phyloP scores from a whole-genome alignment of 2,888 invertebrate genomes.

The Chydorus sphaericus region DNA sequence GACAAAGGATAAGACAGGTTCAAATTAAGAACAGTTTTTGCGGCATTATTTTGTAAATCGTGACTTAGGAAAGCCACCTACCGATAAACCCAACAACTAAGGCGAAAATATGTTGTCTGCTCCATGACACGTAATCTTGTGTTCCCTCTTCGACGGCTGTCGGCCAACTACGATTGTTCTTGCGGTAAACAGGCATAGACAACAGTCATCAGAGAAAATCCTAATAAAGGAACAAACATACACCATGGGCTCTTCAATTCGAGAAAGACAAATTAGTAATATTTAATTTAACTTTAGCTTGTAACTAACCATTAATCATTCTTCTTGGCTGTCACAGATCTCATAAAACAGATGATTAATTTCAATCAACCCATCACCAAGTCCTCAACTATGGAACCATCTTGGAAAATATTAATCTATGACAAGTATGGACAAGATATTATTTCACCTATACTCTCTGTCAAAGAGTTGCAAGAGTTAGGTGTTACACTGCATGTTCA shows the following conservation, averaged over 20 bases:
- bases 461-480: slow-evolving; percentile 85
- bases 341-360: slow-evolving; percentile 89
- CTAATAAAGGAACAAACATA: not conserved
- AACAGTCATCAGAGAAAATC: no score
- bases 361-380: slow-evolving; percentile 68
- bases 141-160: no score
- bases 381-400: slow-evolving; percentile 64
- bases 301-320: not conserved
- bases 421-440: slow-evolving; percentile 96
- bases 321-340: slow-evolving; percentile 60
- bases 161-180: no score
- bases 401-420: slow-evolving; percentile 92
- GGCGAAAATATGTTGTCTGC: no score
- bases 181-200: no score
- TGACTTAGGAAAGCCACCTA: no score
- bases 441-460: slow-evolving; percentile 87
- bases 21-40: no score
- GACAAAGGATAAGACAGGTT: no score
- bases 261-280: slow-evolving; percentile 9
- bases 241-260: slow-evolving; percentile 7
- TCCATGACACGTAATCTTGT: no score
- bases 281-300: not conserved
- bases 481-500: slow-evolving; percentile 97
- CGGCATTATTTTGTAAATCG: no score
- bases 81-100: no score